Conservation (phyloP, 2,797 vertebrate species). For the Sebastes minor region DNA sequence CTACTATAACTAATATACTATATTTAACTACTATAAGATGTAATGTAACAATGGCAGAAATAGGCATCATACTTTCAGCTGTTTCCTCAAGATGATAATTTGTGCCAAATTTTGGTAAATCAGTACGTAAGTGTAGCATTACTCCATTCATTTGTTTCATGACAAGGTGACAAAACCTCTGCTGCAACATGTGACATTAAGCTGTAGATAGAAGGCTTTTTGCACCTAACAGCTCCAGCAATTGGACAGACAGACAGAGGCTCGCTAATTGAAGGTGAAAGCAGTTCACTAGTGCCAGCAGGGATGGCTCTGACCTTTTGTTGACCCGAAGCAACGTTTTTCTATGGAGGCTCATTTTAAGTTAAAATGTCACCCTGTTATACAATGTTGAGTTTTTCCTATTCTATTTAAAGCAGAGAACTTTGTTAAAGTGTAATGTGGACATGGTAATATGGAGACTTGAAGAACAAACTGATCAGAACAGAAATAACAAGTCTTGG, state of each 20-base stretch:
- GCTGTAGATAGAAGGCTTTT: not conserved
- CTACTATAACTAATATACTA: not conserved
- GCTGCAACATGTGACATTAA: not conserved
- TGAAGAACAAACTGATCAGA: not conserved
- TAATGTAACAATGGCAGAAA: not conserved
- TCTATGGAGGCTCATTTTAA: not conserved
- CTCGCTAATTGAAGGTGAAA: not conserved
- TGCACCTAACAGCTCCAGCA: not conserved
- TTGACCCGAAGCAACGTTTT: not conserved
- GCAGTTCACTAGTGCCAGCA: not conserved
- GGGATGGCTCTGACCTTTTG: not conserved
- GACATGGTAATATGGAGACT: not conserved
- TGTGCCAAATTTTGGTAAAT: not conserved
- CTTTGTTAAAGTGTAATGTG: not conserved
- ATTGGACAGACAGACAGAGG: not conserved
- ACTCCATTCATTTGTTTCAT: not conserved
- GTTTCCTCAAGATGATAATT: not conserved
- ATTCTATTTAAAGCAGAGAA: not conserved
- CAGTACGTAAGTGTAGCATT: not conserved
- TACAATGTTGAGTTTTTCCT: not conserved
- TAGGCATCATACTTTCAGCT: not conserved
- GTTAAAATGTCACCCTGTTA: not conserved
- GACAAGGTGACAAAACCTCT: not conserved
- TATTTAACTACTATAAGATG: not conserved
- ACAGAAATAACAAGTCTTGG: accelerated